Base-by-base conservation (phyloP, 2,888 invertebrate species). In the Theristus sp. region DNA sequence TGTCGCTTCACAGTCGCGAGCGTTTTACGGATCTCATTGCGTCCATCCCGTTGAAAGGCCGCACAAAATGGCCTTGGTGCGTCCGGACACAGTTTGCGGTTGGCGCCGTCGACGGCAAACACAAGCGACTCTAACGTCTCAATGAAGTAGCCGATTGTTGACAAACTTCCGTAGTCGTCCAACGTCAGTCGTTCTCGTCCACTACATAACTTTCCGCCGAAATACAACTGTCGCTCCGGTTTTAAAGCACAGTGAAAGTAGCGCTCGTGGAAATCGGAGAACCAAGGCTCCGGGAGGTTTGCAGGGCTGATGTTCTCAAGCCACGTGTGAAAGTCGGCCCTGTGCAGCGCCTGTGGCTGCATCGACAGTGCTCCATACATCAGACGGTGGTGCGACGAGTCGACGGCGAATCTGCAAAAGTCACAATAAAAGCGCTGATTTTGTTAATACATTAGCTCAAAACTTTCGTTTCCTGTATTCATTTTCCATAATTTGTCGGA, bases 201-300 rank as follows among this genome's bases (percentile, higher is more conserved):
- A 47, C 24, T 57, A 57, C 66, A 67, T 13, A 57, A 58, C 26
- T 64, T 58, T 27, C 65, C 65, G 22, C 67, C 64, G 46, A 60
- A 56, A 1, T 58, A 49, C 64, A 64, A 65, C 46, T 10, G 6
- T 20, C 57, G n/a, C 46, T 24, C 24, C 28, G 2, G 24, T 20
- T 30, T 13, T 2, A 62, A 2, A 27, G 55, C 20, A 29, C 62
- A 62, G 6, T 47, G 17, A 38, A 57, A 67, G 27, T 62, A 61
- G 20, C 64, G 62, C 60, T 68, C 66, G 58, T 66, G 65, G 60
- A 62, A 68, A 1, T 61, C 58, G 62, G 64, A 59, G 57, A 65
- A 71, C 70, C 71, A 71, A 17, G 66, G 62, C 60, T 71, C 71
- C 20, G 71, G 70, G 26, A 71, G 65, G 1, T 67, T 67, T 6